Evolutionary conservation across 2,888 invertebrate genomes (phyloP).

Genomic region (Eristalis pertinax): DNA sequence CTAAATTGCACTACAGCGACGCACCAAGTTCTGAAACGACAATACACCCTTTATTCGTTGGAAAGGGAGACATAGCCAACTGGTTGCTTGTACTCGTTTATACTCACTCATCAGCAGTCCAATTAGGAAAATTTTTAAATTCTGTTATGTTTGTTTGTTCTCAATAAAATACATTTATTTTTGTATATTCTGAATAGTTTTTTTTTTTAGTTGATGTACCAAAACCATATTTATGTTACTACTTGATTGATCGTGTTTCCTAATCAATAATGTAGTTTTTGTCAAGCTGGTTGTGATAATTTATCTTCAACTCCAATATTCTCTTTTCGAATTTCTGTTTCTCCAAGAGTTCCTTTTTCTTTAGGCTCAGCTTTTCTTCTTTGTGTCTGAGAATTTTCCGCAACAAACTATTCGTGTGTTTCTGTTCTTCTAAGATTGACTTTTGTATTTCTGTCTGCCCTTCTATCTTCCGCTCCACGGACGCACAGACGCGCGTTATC

Average conservation of each 20-base stretch:
- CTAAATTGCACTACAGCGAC: constrained; percentile 83
- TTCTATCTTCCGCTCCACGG: background rate
- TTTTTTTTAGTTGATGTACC: too few relatives aligned
- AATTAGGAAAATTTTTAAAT: background rate
- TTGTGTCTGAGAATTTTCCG: background rate
- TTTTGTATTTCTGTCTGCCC: background rate
- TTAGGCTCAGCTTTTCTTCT: background rate
- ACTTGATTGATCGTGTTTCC: too few relatives aligned
- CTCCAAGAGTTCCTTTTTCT: background rate
- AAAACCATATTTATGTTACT: too few relatives aligned
- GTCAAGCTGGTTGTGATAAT: background rate
- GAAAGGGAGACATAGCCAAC: constrained; percentile 16
- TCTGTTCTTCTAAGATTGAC: background rate
- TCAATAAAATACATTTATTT: background rate
- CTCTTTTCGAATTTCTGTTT: background rate
- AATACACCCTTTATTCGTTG: constrained; percentile 77
- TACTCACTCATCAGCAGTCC: background rate
- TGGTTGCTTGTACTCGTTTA: background rate
- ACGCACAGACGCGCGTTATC: too few relatives aligned
- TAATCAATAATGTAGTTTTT: too few relatives aligned
- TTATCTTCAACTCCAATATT: background rate
- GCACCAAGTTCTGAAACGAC: constrained; percentile 78
- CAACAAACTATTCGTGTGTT: background rate
- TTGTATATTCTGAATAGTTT: background rate
- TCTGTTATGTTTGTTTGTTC: background rate